Base-by-base conservation (phyloP, 1,140 invertebrate species). In the Agraylea sexmaculata region DNA sequence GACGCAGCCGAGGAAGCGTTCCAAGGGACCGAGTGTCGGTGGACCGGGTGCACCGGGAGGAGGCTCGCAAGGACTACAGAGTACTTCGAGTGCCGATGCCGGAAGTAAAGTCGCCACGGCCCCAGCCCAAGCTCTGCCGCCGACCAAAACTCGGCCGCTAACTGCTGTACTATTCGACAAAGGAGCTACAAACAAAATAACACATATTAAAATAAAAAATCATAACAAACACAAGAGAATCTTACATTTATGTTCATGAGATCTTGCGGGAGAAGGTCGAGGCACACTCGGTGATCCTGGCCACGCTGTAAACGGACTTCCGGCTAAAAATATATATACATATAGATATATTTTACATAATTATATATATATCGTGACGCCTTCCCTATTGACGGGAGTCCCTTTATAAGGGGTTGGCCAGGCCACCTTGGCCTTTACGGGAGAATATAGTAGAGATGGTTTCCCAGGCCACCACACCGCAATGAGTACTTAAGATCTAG, bases 1-100 rank as follows among this genome's bases (percentile, higher is more conserved):
- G n/a, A 89, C 83, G 57, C 90, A 94, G 16, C 90, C 89, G 11
- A 96, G 66, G 60, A 95, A 95, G 38, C 90, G 70, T 64, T 95
- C 90, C 11, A 95, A 59, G 1, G 80, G 83, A 34, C 78, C 78
- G 46, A 78, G 70, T 45, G 78, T 75, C 1, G 76, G 75, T 2
- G 70, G 70, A 13, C 73, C 75, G 22, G 74, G 73, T 43, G 78
- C 70, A 36, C 75, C 76, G 25, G 77, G 72, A 11, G 83, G 80
- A 50, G 83, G 77, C 28, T 69, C 64, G 20, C 78, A 73, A 0
- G 87, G 81, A 2, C 79, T 79, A 53, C 91, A 92, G 10, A 97
- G 68, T 11, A 78, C 70, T 54, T 94, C 88, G 34, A 96, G 71
- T 5, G 90, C 87, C 59, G 87, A 79, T 47, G 91, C 83, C 1